Evolutionary conservation across 2,113 vertebrate genomes (phyloP), one percentile per base, ranked within the genome.

Genomic region (Dasyprocta punctata): DNA sequence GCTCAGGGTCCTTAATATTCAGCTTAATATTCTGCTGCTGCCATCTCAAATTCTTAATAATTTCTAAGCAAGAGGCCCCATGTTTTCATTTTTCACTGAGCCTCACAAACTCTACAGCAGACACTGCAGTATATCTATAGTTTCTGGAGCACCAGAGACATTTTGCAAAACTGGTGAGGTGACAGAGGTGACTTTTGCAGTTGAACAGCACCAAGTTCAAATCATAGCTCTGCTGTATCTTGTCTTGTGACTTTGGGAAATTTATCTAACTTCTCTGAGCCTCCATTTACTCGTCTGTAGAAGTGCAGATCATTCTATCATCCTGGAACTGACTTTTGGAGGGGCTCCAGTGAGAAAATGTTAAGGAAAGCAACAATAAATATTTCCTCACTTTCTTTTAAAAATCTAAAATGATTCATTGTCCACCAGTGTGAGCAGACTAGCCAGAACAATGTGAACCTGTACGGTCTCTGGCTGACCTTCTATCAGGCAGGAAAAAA

Each of bases 401-500:
- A 90, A 96, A 80, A 86, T 54, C 69, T 95, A 47, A 90, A 96
- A 58, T 58, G 92, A 85, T 22, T 83, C 94, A 90, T 88, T 95
- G 95, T 97, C 52, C 41, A 7, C 77, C 33, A 88, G 54, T 14
- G 17, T 47, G 19, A 60, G 20, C 88, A 47, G 52, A 75, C 54
- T 41, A 20, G 87, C 77, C 84, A 93, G 78, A n/a, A 96, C 95
- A 60, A 5, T 11, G 2, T 92, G 95, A 94, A 85, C 96, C 47
- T 65, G 63, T 77, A 65, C 65, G 38, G 41, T 78, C 36, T 77
- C 94, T 36, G 65, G 65, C 80, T 61, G 52, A 75, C 93, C 69
- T 94, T 30, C 85, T 67, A 94, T 92, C 84, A 28, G 36, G 20
- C 92, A 77, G 47, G 58, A 75, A 94, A 77, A 90, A 94, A 92